Base-by-base conservation (phyloP, 92 coral and sea anemone genomes). In the Anthopleura xanthogrammica region DNA sequence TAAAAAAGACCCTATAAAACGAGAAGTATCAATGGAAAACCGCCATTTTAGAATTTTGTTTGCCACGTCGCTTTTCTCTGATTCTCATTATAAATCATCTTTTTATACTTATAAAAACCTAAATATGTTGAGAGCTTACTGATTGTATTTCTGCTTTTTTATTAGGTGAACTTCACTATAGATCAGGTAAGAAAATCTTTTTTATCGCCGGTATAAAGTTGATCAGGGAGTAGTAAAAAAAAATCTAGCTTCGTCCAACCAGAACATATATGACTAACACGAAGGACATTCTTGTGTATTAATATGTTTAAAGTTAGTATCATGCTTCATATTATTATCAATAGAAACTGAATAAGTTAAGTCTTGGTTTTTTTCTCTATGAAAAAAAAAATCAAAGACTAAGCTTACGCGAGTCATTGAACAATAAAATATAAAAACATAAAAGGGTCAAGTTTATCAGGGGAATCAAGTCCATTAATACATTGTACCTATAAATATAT, bases 161-260 rank as follows among this genome's bases (percentile, higher is more conserved):
- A 76, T 0, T 80, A 95, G 98, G 94, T 91, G 94, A 95, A 95
- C 91, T 95, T 95, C 82, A 95, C 98, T 83, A 91, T 93, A 83
- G 98, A 94, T 80, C 98, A 95, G 98, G 98, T 95, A 86, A 88
- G 97, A 16, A 16, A 24, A 52, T 64, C 2, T 76, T 46, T 46
- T 58, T 48, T 62, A 62, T 72, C 82, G 46, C 65, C 60, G 50
- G 72, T 56, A 13, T 19, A 12, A 16, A 62, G 70, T 62, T 19
- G 16, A 60, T 56, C 13, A 46, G 46, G 24, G 36, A 29, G 74
- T 36, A 17, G 12, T 54, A 1, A 10, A 50, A 72, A 52, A 60
- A 42, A 17, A 43, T 6, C 70, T n/a, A n/a, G 24, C 36, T 62
- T 68, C 74, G 14, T 36, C 16, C 41, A 68, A 29, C 43, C 74